Evolutionary conservation across 2,113 vertebrate genomes (phyloP), one percentile per base, ranked within the genome.

Genomic region (Orycteropus afer): DNA sequence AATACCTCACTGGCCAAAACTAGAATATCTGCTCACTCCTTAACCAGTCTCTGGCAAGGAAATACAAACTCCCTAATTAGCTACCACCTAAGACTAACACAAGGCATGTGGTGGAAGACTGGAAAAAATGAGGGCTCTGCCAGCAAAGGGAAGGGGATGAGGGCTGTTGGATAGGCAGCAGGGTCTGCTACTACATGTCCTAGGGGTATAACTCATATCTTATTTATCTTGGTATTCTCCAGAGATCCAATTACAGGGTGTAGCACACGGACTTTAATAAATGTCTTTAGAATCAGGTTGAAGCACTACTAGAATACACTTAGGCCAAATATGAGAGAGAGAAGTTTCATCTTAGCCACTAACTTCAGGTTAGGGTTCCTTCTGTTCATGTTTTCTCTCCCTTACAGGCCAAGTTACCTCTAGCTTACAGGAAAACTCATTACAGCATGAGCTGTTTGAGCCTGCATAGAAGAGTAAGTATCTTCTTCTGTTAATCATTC

Each of bases 401-500:
- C 42, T n/a, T n/a, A 45, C 49, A 88, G 55, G 74, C 25, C 57
- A 74, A 85, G 42, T 32, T 84, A 32, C 34, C 40, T n/a, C 73
- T 34, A 27, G 53, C 65, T 67, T 27, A 42, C 20, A 91, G 27
- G 59, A 27, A 77, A 86, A 61, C 23, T 59, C 79, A 89, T 55
- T 3, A 79, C 7, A 61, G 18, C 32, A 87, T 88, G 59, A 65
- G 7, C 45, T 47, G 73, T 76, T 45, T 12, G 73, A 29, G 73
- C 27, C 32, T 45, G 27, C 29, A 85, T n/a, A 65, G 82, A 95
- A 93, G 61, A 95, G 10, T 59, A 51, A 78, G 10, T 63, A n/a
- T 67, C 76, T 47, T 11, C 61, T 89, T 95, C 88, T 81, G 71
- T 93, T 94, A 94, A 92, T 85, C 95, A 96, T 94, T 96, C 40